A percentile compares a stretch with the other conserved stretches of the same genome.
These are phyloP conservation scores for Ectobius pallidus DNA, from an alignment of 2,888 invertebrate species.

Conservation along the genomic window DNA sequence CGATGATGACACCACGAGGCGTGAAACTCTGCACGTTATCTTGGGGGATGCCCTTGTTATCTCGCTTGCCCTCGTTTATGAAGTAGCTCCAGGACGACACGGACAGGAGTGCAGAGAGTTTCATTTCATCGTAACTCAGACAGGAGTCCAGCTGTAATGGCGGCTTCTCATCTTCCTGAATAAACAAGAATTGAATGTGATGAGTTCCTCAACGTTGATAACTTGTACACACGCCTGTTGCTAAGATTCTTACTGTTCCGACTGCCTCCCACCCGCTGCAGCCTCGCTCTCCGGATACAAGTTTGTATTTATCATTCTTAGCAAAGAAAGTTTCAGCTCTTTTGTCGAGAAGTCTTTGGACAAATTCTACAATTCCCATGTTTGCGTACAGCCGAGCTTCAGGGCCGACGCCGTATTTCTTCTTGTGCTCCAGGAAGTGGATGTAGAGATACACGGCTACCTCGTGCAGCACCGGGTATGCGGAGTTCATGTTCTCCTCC, in stretches of 20 bases:
- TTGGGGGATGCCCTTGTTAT: conserved; percentile 58
- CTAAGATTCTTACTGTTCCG: conserved; percentile 54
- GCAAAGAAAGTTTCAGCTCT: conserved; percentile 62
- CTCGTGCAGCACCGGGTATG: conserved; percentile 73
- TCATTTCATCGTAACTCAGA: conserved; percentile 69
- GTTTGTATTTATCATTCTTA: conserved; percentile 57
- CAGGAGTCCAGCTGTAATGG: conserved; percentile 50
- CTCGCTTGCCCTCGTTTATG: conserved; percentile 64
- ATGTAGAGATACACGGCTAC: conserved; percentile 66
- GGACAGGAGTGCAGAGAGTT: conserved; percentile 63
- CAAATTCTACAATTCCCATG: conserved; percentile 62
- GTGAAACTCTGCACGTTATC: conserved; percentile 57
- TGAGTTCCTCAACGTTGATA: no score
- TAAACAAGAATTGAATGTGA: background rate
- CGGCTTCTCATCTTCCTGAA: background rate
- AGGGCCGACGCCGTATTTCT: conserved; percentile 56
- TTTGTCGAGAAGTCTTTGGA: conserved; percentile 63
- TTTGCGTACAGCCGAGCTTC: conserved; percentile 64
- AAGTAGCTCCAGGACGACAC: conserved; percentile 65
- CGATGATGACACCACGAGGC: conserved; percentile 59
- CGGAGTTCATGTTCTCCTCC: conserved; percentile 55
- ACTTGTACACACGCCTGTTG: no score
- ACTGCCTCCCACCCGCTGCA: conserved; percentile 64
- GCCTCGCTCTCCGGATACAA: conserved; percentile 58
- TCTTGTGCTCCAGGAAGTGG: conserved; percentile 62